These are phyloP conservation scores for Hylaeus volcanicus DNA, from an alignment of 1,140 invertebrate genomes.

Conservation along the genomic window DNA sequence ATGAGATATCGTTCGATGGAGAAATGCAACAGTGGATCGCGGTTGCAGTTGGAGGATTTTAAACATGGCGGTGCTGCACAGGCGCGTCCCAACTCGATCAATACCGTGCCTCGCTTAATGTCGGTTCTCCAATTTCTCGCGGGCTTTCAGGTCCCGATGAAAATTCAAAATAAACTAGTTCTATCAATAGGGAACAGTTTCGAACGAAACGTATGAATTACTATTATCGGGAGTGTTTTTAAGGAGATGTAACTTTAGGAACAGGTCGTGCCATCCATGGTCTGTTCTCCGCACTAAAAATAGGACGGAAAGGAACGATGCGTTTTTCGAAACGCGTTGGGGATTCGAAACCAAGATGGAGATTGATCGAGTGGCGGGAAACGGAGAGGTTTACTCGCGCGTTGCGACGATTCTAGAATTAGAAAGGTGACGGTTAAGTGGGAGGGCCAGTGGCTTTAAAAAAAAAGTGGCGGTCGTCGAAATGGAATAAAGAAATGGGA, in stretches of 20 bases:
- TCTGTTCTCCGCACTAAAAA: no score
- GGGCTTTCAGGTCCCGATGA: slow-evolving; percentile 42
- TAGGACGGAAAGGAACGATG: no score
- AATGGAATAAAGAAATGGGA: background rate
- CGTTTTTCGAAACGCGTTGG: no score
- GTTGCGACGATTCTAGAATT: slow-evolving; percentile 38
- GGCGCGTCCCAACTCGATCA: slow-evolving; percentile 77
- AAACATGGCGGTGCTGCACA: slow-evolving; percentile 80
- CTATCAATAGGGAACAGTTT: no score
- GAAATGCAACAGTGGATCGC: slow-evolving; percentile 42
- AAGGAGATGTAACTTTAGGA: no score
- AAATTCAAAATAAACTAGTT: no score
- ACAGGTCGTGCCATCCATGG: no score
- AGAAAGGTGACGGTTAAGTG: slow-evolving; percentile 39
- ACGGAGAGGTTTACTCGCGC: slow-evolving; percentile 20
- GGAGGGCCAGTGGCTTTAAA: slow-evolving; percentile 9
- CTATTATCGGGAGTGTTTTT: no score
- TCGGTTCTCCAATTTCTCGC: slow-evolving; percentile 78
- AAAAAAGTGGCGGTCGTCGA: slow-evolving; percentile 8
- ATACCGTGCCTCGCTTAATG: slow-evolving; percentile 80
- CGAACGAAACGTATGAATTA: no score
- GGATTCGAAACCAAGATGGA: background rate
- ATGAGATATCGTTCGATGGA: background rate
- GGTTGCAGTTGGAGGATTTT: slow-evolving; percentile 69
- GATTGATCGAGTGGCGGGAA: background rate